Base-by-base conservation (phyloP, 2,797 vertebrate genomes). In the Mus caroli region DNA sequence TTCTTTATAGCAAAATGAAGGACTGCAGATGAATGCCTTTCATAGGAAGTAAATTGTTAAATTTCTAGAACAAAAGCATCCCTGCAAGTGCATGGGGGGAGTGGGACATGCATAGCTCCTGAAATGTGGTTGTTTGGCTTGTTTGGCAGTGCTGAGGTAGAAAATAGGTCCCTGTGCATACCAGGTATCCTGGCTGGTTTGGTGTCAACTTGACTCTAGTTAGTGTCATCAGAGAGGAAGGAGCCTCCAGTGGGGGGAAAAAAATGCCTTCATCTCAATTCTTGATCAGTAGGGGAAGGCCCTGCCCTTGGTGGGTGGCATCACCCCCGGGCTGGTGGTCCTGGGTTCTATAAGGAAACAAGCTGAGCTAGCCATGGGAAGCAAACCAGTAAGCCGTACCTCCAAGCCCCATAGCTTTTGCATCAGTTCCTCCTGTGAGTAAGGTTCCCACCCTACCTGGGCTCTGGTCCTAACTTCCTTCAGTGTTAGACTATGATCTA, bases 1-100 rank as follows among this genome's bases (percentile, higher is more conserved):
- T 78, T 85, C 22, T 90, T 75, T 26, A 75, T 19, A 91, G 19
- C 4, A 89, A 92, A 96, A 94, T 93, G 67, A 93, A 84, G 71
- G 13, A 69, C 37, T 56, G 14, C 14, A 82, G 34, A 78, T 79
- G 82, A 64, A 76, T 94, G 26, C 12, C 3, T n/a, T 46, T 37
- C 24, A 78, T 56, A 91, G 7, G 37, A 58, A n/a, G 28, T 71
- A 43, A 75, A 26, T 26, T 92, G 94, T 89, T 64, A 37, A 88
- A 76, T 84, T 88, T 84, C 46, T 86, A 80, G 28, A 46, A 83
- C 67, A 88, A 90, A 89, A 46, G 91, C 82, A 94, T 46, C 13
- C 37, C 24, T 76, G 22, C 73, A 7, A 46, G 73, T 26, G 11
- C 10, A 14, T 26, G 37, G 10, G 24, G 40, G 24, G 12, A 14